These are phyloP conservation scores for Andrena bucephala DNA, from an alignment of 2,888 invertebrate species.

Conservation along the genomic window DNA sequence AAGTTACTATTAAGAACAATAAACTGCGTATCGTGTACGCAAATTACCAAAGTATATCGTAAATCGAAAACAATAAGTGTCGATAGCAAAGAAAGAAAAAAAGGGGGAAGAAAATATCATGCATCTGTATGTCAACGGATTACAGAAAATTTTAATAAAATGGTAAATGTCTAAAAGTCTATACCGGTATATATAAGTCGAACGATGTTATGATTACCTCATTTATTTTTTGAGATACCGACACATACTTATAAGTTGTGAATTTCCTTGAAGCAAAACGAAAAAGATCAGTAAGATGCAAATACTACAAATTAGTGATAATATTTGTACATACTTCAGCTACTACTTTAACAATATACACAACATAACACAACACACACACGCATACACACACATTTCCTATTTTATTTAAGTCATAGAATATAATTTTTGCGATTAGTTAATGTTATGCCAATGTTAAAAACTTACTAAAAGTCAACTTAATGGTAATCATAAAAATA, in stretches of 20 bases:
- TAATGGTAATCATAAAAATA: constrained; percentile 66
- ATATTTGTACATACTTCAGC: constrained; percentile 71
- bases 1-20: constrained; percentile 74
- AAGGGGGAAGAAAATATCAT: constrained; percentile 53
- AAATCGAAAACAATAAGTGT: constrained; percentile 71
- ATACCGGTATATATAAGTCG: constrained; percentile 60
- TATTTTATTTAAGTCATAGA: constrained; percentile 65
- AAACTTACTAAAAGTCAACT: constrained; percentile 60
- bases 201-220: constrained; percentile 70
- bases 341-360: constrained; percentile 61
- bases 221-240: constrained; percentile 63
- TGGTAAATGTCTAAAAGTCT: constrained; percentile 60
- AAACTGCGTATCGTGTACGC: constrained; percentile 75
- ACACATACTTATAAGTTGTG: constrained; percentile 61
- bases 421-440: constrained; percentile 61
- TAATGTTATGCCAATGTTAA: constrained; percentile 56
- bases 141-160: constrained; percentile 72
- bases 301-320: constrained; percentile 66
- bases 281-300: constrained; percentile 51
- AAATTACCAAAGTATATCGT: constrained; percentile 76
- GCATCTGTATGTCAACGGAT: constrained; percentile 70
- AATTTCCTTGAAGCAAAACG: constrained; percentile 50
- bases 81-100: constrained; percentile 54
- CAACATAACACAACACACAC: not conserved
- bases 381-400: constrained; percentile 34